phyloP scores from a whole-genome alignment of 2,113 vertebrate species.

The Cyphomyrus discorhynchus region DNA sequence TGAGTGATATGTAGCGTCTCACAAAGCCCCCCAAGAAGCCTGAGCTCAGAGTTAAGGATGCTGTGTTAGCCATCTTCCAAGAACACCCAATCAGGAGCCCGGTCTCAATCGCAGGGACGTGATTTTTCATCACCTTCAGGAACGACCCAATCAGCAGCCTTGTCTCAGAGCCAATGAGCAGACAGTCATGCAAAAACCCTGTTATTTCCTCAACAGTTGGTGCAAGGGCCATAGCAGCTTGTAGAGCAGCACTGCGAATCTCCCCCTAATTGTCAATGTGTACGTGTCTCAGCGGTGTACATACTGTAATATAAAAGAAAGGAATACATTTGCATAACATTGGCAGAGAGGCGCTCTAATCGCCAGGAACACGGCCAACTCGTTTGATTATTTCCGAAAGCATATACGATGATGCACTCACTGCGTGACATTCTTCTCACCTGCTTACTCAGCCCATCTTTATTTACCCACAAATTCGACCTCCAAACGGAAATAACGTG shows the following conservation, averaged over 20 bases:
- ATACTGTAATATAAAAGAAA: constrained; percentile 11
- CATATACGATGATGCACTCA: constrained; percentile 2
- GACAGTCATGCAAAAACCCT: background rate
- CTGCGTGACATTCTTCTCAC: background rate
- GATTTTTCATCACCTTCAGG: background rate
- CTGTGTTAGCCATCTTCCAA: background rate
- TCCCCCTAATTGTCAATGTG: constrained; percentile 5
- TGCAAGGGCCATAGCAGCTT: background rate
- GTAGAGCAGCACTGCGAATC: background rate
- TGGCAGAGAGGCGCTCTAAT: background rate
- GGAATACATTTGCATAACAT: constrained; percentile 12
- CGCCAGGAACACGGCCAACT: constrained; percentile 6
- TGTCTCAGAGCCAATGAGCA: background rate
- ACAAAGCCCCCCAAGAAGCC: background rate
- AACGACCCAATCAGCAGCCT: background rate
- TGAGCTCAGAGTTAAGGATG: background rate
- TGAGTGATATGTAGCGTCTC: background rate
- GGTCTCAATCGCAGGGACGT: background rate
- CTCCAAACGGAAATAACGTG: background rate
- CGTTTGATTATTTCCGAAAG: constrained; percentile 11
- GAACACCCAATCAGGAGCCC: background rate
- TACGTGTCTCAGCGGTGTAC: background rate
- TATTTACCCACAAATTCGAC: background rate
- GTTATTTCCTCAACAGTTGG: background rate
- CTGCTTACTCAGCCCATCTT: constrained; percentile 6